phyloP scores from a whole-genome alignment of 2,888 invertebrate genomes.

The Yponomeuta plumbellus region DNA sequence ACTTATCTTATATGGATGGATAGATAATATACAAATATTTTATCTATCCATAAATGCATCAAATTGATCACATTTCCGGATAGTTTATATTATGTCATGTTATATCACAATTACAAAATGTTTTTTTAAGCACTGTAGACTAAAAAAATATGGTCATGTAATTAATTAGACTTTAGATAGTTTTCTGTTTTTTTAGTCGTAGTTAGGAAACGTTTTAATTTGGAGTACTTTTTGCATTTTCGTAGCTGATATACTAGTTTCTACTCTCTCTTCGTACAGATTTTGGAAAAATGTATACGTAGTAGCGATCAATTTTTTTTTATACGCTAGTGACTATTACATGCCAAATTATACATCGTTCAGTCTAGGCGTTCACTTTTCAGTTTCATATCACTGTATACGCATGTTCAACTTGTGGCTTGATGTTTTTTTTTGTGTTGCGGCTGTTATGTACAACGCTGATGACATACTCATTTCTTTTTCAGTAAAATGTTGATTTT shows the following conservation, averaged over 20 bases:
- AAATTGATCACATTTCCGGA: too few relatives aligned
- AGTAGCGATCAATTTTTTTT: background rate
- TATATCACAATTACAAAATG: too few relatives aligned
- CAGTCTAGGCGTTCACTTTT: background rate
- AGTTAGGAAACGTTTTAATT: background rate
- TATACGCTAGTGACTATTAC: background rate
- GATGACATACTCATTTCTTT: background rate
- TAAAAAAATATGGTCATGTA: too few relatives aligned
- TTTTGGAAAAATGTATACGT: conserved; percentile 8
- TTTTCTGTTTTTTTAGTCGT: background rate
- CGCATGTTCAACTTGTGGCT: background rate
- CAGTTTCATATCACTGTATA: background rate
- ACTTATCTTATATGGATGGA: too few relatives aligned
- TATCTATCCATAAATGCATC: too few relatives aligned
- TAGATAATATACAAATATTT: too few relatives aligned
- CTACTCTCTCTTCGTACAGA: background rate
- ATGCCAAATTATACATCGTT: background rate
- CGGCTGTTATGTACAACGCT: background rate
- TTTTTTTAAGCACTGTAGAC: too few relatives aligned
- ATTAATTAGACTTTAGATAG: too few relatives aligned
- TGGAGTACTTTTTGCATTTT: background rate
- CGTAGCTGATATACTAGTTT: background rate
- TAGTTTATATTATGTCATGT: too few relatives aligned
- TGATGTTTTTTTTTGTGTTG: background rate
- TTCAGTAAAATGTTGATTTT: background rate